Evolutionary conservation across 1,140 invertebrate genomes (phyloP).

Genomic region (Caerostris darwini): DNA sequence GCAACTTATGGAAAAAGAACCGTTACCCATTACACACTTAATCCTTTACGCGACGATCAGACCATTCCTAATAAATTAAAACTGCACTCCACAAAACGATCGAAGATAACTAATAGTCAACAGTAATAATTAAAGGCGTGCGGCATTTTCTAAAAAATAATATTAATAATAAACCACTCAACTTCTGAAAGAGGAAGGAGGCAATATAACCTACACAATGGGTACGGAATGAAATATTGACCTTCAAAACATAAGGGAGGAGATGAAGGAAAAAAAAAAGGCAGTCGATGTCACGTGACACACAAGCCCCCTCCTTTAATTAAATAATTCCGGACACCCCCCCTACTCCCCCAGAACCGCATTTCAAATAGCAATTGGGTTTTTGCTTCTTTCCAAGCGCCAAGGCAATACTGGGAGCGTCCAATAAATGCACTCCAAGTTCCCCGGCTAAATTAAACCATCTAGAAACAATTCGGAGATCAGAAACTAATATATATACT

Average conservation of each 20-base stretch:
- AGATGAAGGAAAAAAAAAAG: not conserved
- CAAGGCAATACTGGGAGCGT: conserved; percentile 7
- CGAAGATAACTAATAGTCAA: not conserved
- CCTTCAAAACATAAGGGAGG: not conserved
- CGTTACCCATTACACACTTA: no score
- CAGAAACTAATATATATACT: conserved; percentile 77
- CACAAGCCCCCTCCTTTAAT: conserved; percentile 61
- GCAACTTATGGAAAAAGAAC: no score
- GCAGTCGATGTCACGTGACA: conserved; percentile 1
- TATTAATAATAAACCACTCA: not conserved
- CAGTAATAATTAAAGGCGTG: not conserved
- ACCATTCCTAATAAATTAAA: not conserved
- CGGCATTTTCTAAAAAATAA: not conserved
- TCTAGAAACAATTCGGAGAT: conserved; percentile 75
- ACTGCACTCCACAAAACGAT: not conserved
- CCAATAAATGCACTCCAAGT: conserved; percentile 75
- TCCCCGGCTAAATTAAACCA: conserved; percentile 76
- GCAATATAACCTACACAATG: conserved; percentile 17
- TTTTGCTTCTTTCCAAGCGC: conserved; percentile 54
- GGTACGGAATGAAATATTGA: conserved; percentile 55
- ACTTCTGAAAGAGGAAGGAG: not conserved
- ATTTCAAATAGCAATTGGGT: conserved; percentile 73
- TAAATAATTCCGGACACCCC: conserved; percentile 68
- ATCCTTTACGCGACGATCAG: no score
- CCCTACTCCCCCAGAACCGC: conserved; percentile 34